Base-by-base conservation (phyloP, 2,113 vertebrate genomes). In the Zosterops japonicus region DNA sequence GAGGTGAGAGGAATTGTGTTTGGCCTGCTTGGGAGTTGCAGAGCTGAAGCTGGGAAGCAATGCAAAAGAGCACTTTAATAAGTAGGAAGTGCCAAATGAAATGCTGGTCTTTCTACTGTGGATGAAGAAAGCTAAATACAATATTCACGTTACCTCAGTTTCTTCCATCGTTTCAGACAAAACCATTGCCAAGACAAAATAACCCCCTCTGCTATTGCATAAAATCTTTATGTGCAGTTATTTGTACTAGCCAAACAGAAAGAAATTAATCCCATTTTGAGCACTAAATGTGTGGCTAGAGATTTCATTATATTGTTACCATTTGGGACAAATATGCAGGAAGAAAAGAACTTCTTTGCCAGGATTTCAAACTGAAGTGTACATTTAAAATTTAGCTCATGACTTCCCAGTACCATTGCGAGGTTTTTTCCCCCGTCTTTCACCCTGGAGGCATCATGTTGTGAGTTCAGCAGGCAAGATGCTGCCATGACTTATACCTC, bases 161-260 rank as follows among this genome's bases (percentile, higher is more conserved):
- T 93, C 88, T 93, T 95, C 87, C 57, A 88, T 41, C 0, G 1
- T 67, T 89, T 31, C 63, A 88, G 87, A 95, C 70, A 94, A 91
- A 90, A 80, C 24, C 75, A 72, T 56, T 95, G 87, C 90, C 91
- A 96, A 96, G 83, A 88, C 80, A 95, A 96, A 96, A 96, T 87
- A 90, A 81, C 74, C 83, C 68, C 60, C 71, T 91, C 92, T 94
- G 81, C 87, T 95, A 72, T 85, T 94, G 90, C 92, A 81, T 56
- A 82, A 96, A 87, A 53, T 81, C 79, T 86, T 93, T 60, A 71
- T 89, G 86, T 89, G 80, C 92, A 92, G 57, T 75, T 96, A 90
- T 78, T 96, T 89, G 76, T 72, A 81, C 72, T 68, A 95, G 72
- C 90, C 90, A 93, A 96, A 96, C 14, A 93, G 76, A 96, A 94